Evolutionary conservation across 2,888 invertebrate genomes (phyloP), one percentile per base, ranked within the genome.

Genomic region (Sericinus montela): DNA sequence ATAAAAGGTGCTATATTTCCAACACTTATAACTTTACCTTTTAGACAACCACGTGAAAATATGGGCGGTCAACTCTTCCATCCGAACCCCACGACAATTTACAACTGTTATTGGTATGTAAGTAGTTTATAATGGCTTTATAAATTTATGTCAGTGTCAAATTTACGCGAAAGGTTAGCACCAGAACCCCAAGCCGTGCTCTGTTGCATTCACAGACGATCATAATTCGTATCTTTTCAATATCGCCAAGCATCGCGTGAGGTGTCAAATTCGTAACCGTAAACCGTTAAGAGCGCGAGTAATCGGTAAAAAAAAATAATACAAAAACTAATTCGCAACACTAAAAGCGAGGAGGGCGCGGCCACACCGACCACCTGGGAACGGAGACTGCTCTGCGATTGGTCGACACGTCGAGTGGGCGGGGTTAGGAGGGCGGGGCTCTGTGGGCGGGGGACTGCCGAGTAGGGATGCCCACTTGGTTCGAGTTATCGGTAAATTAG

Each of bases 311-410:
- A 76, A 19, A 19, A 78, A 72, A 76, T 80, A 82, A 67, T 71
- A 80, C 80, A 81, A 72, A 79, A 79, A 65, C 72, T 75, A 75
- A 75, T 79, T 75, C 81, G 69, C 85, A 84, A 75, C 85, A 84
- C 85, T 84, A 84, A 75, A 80, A 72, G 67, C 64, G 67, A 54
- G n/a, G 63, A 75, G 83, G 25, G 81, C 78, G 82, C 77, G 46
- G 36, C 57, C 56, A 59, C 63, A 42, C 66, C 61, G 65, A 54
- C 50, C 72, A 68, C 67, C 77, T 82, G 77, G 67, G 58, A 56
- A 60, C 51, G 55, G 55, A 41, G 29, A 30, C 59, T 63, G 63
- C 64, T 37, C 57, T 57, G 59, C 65, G 58, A 84, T 85, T 87
- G 77, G 86, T 51, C 55, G 70, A 76, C 61, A 67, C 25, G 35